Base-by-base conservation (phyloP, 2,113 vertebrate genomes). In the Charadrius vociferus region DNA sequence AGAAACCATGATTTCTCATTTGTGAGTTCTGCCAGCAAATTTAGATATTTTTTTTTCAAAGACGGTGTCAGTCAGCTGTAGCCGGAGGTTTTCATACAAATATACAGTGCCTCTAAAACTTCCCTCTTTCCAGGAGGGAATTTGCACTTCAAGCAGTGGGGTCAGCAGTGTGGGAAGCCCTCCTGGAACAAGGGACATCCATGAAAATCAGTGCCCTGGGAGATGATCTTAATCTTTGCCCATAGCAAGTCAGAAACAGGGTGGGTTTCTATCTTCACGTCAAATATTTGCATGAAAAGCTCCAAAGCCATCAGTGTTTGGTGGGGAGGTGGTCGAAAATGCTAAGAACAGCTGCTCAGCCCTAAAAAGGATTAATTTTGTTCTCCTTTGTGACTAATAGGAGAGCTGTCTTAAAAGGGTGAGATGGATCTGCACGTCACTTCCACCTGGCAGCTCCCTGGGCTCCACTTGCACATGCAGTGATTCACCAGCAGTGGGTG, bases 401-500 rank as follows among this genome's bases (percentile, higher is more conserved):
- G 56, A 85, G 85, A 96, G 49, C 56, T 84, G 86, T 89, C 83
- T 74, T 81, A 43, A 91, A 91, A 75, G 1, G 8, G 75, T 61
- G 93, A 85, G 58, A 75, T 66, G 62, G 74, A 94, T 91, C 59
- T 81, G 87, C 90, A 52, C 53, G 9, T 96, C 95, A 91, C 71
- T 96, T 96, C 93, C 93, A 93, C 81, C 79, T 73, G 70, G 91
- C 88, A 95, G 56, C 89, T 95, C 94, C 83, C 94, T 36, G 47
- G 20, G 77, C 88, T 96, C 81, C 45, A 19, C 84, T 95, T 87
- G 94, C 89, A 97, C 93, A 94, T 85, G 84, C 91, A 68, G 59
- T 97, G 96, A 97, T 96, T 95, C 95, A 95, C 95, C 95, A 96
- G 93, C 81, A 94, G 96, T 96, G 96, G 96, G 96, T 93, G 95